phyloP scores from a whole-genome alignment of 2,113 vertebrate genomes.

The Amia ocellicauda region DNA sequence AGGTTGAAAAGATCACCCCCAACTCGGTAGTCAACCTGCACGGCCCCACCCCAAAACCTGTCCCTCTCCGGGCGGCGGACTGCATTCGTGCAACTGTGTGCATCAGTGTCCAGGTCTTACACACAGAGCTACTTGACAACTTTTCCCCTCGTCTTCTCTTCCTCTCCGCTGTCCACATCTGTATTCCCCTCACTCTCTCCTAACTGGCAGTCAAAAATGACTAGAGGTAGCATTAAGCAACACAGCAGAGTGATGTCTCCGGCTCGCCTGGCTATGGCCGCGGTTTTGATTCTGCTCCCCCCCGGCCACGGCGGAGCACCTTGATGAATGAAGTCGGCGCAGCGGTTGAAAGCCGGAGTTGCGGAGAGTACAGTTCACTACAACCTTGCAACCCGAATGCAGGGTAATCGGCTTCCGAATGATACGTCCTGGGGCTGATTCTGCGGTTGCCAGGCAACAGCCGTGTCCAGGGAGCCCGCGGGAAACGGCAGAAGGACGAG shows the following conservation, averaged over 20 bases:
- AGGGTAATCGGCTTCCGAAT: slow-evolving; percentile 51
- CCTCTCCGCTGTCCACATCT: neutral
- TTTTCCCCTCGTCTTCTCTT: neutral
- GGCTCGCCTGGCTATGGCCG: neutral
- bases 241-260: slow-evolving; percentile 2
- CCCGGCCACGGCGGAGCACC: slow-evolving; percentile 26
- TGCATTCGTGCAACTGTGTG: too few relatives aligned
- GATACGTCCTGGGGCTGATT: slow-evolving; percentile 62
- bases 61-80: too few relatives aligned
- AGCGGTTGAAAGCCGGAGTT: slow-evolving; percentile 14
- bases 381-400: slow-evolving; percentile 54
- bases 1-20: too few relatives aligned
- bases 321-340: slow-evolving; percentile 39
- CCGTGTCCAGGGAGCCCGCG: slow-evolving; percentile 50
- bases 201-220: neutral
- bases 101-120: too few relatives aligned
- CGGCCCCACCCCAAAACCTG: too few relatives aligned
- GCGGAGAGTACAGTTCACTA: slow-evolving; percentile 8
- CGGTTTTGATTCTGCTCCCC: neutral
- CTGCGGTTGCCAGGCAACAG: slow-evolving; percentile 77
- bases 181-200: neutral
- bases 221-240: neutral
- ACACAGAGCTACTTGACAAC: too few relatives aligned
- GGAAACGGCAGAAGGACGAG: slow-evolving; percentile 43
- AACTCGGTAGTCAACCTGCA: too few relatives aligned